Base-by-base conservation (phyloP, 2,888 invertebrate genomes). In the Pristionchus arcanus region DNA sequence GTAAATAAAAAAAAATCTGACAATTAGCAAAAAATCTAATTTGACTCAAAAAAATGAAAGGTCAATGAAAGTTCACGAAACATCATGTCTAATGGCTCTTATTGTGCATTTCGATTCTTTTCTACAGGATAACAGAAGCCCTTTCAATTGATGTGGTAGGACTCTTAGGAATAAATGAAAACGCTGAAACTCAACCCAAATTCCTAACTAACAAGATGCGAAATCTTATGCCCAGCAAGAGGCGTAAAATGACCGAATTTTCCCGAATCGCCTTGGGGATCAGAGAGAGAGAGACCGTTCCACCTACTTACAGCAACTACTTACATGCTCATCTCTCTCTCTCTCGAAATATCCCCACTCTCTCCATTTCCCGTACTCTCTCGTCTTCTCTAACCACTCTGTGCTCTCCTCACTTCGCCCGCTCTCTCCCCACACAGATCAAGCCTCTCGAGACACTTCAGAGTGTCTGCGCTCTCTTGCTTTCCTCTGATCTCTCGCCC, bases 281-380 rank as follows among this genome's bases (percentile, higher is more conserved):
- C 19, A 15, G 71, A 5, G 31, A 34, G 34, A 71, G 37, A 5
- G 42, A 49, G 25, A 3, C 74, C 74, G 74, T 74, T 74, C 74
- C 74, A 74, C 74, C 37, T 74, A 74, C 74, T 74, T 63, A 63
- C 63, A 63, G 2, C 63, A 25, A 63, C 74, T 74, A 74, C 74
- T 74, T 74, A 74, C 74, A 37, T 31, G 68, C 68, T 31, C 42
- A 49, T 49, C 42, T 31, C 31, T 68, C 66, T 68, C 66, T n/a
- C 66, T n/a, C 28, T 31, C 37, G 74, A 37, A 19, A 74, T 74
- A 19, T 37, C 71, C 16, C 31, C 16, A n/a, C 74, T 74, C 74
- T 42, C 74, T 37, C 25, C 37, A 1, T 34, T 74, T 74, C 37
- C 0, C 74, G 25, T 37, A 74, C 74, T 74, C 74, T 74, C 42